A percentile compares a stretch with the other conserved stretches of the same genome.
These are phyloP conservation scores for Aptenodytes forsteri DNA, from an alignment of 2,113 vertebrate species.

Conservation along the genomic window DNA sequence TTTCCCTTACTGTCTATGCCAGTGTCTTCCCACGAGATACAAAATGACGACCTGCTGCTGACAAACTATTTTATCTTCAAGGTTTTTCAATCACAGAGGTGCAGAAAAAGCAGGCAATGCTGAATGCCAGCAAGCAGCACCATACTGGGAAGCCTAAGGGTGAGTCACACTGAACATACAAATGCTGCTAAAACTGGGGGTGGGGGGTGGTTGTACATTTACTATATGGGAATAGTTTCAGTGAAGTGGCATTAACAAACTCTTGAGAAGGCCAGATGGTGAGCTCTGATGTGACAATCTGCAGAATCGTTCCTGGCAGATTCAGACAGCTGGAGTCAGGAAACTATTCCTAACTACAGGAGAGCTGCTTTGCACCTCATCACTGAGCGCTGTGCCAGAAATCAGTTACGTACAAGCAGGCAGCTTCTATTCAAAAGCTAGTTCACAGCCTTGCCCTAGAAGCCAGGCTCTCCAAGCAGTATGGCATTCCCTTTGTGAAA, in stretches of 20 bases:
- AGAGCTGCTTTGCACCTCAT: not conserved
- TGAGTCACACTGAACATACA: constrained; percentile 20
- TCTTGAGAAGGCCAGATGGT: not conserved
- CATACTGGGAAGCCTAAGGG: constrained; percentile 90
- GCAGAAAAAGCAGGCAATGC: constrained; percentile 94
- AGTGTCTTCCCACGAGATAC: not conserved
- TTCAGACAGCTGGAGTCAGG: not conserved
- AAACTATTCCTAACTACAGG: not conserved
- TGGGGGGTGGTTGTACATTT: not conserved
- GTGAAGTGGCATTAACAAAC: not conserved
- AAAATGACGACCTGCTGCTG: not conserved
- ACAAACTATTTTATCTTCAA: constrained; percentile 32
- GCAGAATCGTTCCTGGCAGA: not conserved
- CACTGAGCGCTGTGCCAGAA: not conserved
- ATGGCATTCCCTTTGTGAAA: not conserved
- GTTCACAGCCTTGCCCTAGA: not conserved
- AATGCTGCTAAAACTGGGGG: not conserved
- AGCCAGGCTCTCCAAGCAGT: not conserved
- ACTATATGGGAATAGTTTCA: not conserved
- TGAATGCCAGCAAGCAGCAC: constrained; percentile 90
- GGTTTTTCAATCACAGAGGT: constrained; percentile 93
- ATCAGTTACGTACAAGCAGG: too few species aligned
- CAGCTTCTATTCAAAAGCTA: not conserved
- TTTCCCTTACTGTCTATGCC: not conserved
- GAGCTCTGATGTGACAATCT: not conserved